Percentiles rank a stretch among this genome's conserved stretches.
Conservation (phyloP, 2,113 vertebrate genomes). For the Podilymbus podiceps region DNA sequence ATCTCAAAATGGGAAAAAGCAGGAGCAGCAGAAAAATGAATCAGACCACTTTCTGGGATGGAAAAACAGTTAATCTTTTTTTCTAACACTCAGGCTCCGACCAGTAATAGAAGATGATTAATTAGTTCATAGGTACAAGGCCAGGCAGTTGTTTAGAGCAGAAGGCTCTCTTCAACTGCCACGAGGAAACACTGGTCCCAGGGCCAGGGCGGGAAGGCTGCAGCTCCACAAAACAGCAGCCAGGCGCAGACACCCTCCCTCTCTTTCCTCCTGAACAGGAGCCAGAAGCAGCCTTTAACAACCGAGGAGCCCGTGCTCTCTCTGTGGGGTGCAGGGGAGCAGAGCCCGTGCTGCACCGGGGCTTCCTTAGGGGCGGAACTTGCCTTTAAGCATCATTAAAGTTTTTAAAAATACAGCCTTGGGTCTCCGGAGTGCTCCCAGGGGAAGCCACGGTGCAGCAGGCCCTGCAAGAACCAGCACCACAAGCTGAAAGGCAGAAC, state of each 20-base stretch:
- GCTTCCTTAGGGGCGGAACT: too few relatives aligned
- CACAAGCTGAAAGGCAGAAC: fast-evolving
- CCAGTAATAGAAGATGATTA: not conserved
- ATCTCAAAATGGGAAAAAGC: not conserved
- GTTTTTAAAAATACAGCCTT: fast-evolving
- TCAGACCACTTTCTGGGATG: not conserved
- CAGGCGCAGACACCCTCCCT: too few relatives aligned
- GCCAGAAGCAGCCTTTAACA: not conserved
- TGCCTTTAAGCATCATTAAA: not conserved
- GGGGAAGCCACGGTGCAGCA: too few relatives aligned
- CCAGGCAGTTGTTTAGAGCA: not conserved
- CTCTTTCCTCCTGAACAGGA: not conserved
- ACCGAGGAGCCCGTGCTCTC: fast-evolving
- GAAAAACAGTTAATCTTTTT: not conserved
- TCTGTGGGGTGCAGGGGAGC: not conserved
- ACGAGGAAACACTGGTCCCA: fast-evolving
- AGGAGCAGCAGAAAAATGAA: not conserved
- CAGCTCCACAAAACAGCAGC: not conserved
- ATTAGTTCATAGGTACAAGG: not conserved
- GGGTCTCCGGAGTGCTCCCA: not conserved
- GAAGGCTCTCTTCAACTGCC: not conserved
- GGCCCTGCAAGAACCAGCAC: not conserved
- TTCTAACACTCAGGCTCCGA: not conserved
- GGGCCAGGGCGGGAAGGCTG: not conserved
- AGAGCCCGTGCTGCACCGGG: fast-evolving